phyloP scores from a whole-genome alignment of 2,797 vertebrate species.

The Ammospiza maritima region DNA sequence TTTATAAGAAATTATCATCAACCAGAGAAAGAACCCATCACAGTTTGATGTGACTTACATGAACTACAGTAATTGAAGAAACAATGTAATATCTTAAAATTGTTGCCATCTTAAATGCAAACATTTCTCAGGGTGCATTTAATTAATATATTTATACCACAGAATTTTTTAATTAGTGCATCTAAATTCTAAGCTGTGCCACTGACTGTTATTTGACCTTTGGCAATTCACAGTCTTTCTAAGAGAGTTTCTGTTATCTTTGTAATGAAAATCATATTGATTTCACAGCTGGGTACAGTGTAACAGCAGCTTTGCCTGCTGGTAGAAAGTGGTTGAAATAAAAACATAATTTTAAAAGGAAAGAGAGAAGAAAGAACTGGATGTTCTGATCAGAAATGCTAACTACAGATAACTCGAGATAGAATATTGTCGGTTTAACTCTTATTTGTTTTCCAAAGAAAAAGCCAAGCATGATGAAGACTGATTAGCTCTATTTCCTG shows the following conservation, averaged over 20 bases:
- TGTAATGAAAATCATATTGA: slow-evolving; percentile 75
- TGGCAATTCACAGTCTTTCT: slow-evolving; percentile 68
- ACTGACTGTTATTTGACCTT: slow-evolving; percentile 71
- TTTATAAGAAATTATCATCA: neutral
- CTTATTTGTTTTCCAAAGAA: slow-evolving; percentile 17
- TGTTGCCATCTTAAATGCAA: slow-evolving; percentile 41
- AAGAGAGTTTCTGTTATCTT: slow-evolving; percentile 70
- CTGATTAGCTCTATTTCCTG: neutral
- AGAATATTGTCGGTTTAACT: slow-evolving; percentile 26
- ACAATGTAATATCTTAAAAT: slow-evolving; percentile 12
- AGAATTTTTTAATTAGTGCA: slow-evolving; percentile 66
- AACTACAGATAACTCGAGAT: slow-evolving; percentile 7
- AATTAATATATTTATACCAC: slow-evolving; percentile 60
- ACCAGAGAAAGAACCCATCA: neutral
- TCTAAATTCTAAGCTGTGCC: slow-evolving; percentile 64
- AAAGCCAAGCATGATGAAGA: neutral
- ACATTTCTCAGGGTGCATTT: slow-evolving; percentile 52
- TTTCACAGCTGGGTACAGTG: slow-evolving; percentile 72
- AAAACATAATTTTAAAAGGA: slow-evolving; percentile 66
- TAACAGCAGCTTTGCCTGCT: slow-evolving; percentile 68
- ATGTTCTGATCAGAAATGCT: slow-evolving; percentile 63
- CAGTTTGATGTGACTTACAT: slow-evolving; percentile 1
- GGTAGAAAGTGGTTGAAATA: slow-evolving; percentile 63
- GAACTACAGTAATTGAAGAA: slow-evolving; percentile 40
- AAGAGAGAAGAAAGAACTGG: slow-evolving; percentile 59